Evolutionary conservation across 2,797 vertebrate genomes (phyloP).

Genomic region (Percopsis omiscomaycus): DNA sequence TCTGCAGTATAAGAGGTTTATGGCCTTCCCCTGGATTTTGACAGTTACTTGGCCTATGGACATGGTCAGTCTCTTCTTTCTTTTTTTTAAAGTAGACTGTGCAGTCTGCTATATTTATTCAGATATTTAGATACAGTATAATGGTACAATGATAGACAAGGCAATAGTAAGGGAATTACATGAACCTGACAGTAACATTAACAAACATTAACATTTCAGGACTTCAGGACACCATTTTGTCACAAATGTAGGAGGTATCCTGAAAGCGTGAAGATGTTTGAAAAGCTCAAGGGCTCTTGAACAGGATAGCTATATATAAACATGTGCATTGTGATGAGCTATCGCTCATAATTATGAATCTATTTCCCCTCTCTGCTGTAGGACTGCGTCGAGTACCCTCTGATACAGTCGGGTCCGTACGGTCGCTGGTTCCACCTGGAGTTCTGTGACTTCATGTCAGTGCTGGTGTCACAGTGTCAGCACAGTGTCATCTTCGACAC

Average conservation of each 20-base stretch:
- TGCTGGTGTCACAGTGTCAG: constrained; percentile 87
- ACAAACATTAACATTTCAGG: no score
- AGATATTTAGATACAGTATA: no score
- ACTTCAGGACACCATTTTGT: no score
- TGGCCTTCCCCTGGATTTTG: constrained; percentile 94
- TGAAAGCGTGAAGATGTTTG: no score
- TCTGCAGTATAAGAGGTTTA: constrained; percentile 91
- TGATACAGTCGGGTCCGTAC: constrained; percentile 82
- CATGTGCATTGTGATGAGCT: no score
- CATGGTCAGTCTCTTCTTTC: constrained; percentile 69
- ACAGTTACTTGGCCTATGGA: constrained; percentile 92
- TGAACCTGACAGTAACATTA: no score
- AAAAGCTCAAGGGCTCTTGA: no score
- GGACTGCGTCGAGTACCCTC: constrained; percentile 86
- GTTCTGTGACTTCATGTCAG: constrained; percentile 89
- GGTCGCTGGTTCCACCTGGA: constrained; percentile 89
- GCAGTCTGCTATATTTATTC: background rate
- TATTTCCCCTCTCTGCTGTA: constrained; percentile 37
- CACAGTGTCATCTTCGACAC: constrained; percentile 84
- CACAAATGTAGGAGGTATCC: no score
- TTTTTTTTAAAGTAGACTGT: background rate
- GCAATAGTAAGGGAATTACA: no score
- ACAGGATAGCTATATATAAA: no score
- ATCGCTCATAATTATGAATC: background rate
- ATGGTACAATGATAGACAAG: no score